Conservation (phyloP, 2,888 invertebrate species). For the Lithophane socia region DNA sequence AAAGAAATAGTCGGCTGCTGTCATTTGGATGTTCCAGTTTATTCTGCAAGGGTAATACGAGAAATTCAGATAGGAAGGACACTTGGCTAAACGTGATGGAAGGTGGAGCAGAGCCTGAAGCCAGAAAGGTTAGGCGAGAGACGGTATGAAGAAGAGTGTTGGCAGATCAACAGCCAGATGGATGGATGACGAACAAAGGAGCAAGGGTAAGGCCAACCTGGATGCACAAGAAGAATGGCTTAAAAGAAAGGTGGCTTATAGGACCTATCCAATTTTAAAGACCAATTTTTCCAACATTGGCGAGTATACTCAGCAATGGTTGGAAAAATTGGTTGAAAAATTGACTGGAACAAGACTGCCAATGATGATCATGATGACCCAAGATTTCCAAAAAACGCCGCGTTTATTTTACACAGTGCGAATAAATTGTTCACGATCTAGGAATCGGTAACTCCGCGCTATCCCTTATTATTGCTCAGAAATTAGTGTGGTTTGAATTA, state of each 20-base stretch:
- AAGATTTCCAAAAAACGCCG: not conserved
- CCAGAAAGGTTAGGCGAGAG: not conserved
- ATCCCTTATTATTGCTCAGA: constrained; percentile 52
- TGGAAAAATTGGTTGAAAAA: no score
- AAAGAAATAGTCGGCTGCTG: not conserved
- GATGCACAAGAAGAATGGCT: not conserved
- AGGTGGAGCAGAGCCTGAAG: not conserved
- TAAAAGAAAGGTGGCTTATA: not conserved
- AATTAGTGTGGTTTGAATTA: constrained; percentile 68
- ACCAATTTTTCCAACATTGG: no score
- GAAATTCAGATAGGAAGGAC: not conserved
- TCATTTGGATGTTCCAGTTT: not conserved
- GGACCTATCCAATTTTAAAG: no score
- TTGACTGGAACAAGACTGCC: not conserved
- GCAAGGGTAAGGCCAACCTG: not conserved
- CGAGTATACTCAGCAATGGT: no score
- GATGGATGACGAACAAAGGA: not conserved
- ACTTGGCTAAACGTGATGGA: not conserved
- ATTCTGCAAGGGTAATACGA: not conserved
- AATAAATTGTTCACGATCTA: constrained; percentile 15
- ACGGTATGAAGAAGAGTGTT: not conserved
- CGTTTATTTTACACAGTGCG: constrained; percentile 25
- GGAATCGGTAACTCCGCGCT: constrained; percentile 22
- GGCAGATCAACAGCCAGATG: not conserved
- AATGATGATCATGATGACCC: not conserved